Evolutionary conservation across 2,888 invertebrate genomes (phyloP).

Genomic region (Lobophora halterata): DNA sequence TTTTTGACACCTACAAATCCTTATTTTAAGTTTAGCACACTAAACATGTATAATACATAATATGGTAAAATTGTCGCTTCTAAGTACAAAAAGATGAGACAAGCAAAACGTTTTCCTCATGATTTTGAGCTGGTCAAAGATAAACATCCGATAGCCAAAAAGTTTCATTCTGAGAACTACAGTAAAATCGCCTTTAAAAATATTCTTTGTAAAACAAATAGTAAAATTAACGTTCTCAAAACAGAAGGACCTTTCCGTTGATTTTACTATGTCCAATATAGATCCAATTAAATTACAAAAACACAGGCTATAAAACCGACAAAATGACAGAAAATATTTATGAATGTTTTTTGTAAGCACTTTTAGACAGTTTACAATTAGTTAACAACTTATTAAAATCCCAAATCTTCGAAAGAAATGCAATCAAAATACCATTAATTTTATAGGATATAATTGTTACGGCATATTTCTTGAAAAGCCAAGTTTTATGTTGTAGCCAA

Average conservation of each 20-base stretch:
- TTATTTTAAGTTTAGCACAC: no score
- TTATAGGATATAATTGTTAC: constrained; percentile 27
- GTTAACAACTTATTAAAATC: constrained; percentile 23
- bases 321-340: constrained; percentile 10
- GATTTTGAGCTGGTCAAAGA: no score
- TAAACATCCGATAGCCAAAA: no score
- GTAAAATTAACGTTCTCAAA: not conserved
- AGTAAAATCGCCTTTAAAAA: no score
- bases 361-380: constrained; percentile 24
- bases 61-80: no score
- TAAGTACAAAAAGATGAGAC: not conserved
- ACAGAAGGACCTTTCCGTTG: not conserved
- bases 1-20: no score
- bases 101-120: constrained; percentile 1
- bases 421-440: constrained; percentile 27
- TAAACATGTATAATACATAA: no score
- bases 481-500: constrained; percentile 28
- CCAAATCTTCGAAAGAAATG: constrained; percentile 25
- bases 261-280: not conserved
- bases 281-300: constrained; percentile 12
- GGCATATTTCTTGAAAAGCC: constrained; percentile 23
- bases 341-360: constrained; percentile 15
- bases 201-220: not conserved
- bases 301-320: constrained; percentile 6
- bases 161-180: no score